These are phyloP conservation scores for Danaus plexippus DNA, from an alignment of 1,140 invertebrate species.

Conservation along the genomic window DNA sequence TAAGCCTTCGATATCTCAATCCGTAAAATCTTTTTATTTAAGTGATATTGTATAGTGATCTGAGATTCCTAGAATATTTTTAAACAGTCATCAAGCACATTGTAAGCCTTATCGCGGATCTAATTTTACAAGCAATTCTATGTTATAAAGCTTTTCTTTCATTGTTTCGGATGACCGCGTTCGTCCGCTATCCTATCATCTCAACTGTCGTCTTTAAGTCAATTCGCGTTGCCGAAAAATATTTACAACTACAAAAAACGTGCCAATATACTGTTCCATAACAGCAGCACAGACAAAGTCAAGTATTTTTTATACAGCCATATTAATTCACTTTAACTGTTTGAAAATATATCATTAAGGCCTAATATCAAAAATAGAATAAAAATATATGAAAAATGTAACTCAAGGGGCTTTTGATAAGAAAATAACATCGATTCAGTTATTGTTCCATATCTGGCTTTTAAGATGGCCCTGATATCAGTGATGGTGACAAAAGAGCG, in stretches of 20 bases:
- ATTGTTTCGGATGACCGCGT: slow-evolving; percentile 36
- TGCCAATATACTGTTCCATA: slow-evolving; percentile 6
- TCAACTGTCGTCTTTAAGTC: slow-evolving; percentile 38
- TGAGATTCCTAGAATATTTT: slow-evolving; percentile 9
- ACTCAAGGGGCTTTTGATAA: slow-evolving; percentile 48
- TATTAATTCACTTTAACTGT: too few species aligned
- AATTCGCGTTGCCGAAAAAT: slow-evolving; percentile 46
- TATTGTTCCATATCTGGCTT: slow-evolving; percentile 56
- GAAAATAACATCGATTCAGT: slow-evolving; percentile 55
- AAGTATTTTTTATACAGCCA: too few species aligned
- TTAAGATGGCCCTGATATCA: slow-evolving; percentile 55
- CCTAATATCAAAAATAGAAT: slow-evolving; percentile 2
- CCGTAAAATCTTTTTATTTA: too few species aligned
- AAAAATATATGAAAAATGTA: slow-evolving; percentile 4
- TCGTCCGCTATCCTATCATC: slow-evolving; percentile 21
- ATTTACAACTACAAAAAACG: slow-evolving; percentile 38
- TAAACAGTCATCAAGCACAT: slow-evolving; percentile 17
- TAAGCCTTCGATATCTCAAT: too few species aligned
- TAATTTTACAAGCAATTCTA: too few species aligned
- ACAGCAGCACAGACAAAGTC: too few species aligned
- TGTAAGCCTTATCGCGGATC: slow-evolving; percentile 4
- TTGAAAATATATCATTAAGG: too few species aligned
- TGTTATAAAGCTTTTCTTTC: slow-evolving; percentile 25
- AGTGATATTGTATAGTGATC: too few species aligned
- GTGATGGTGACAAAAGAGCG: slow-evolving; percentile 61